Conservation (phyloP, 2,113 vertebrate genomes). For the Syngnathus scovelli region DNA sequence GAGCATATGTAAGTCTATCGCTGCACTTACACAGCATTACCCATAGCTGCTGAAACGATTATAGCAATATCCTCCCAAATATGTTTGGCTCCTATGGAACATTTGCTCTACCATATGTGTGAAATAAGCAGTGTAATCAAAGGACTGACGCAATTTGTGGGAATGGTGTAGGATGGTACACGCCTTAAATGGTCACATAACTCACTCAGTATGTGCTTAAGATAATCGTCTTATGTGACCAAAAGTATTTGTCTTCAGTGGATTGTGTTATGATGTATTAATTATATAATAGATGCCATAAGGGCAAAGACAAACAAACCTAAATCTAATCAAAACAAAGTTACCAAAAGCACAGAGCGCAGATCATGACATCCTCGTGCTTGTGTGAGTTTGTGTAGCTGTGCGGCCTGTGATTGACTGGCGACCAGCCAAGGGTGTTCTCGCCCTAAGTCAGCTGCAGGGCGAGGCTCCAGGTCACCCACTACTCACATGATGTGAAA, state of each 20-base stretch:
- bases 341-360: too few species aligned
- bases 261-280: neutral
- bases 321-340: too few species aligned
- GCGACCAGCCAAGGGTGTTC: neutral
- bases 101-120: slow-evolving; percentile 7
- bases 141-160: slow-evolving; percentile 4
- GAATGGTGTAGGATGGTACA: neutral
- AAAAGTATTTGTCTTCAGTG: neutral
- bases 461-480: neutral
- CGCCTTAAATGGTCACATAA: slow-evolving; percentile 12
- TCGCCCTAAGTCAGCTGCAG: neutral
- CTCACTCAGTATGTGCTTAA: neutral
- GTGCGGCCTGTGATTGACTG: neutral
- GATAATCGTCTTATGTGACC: slow-evolving; percentile 15
- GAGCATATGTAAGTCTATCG: neutral
- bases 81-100: slow-evolving; percentile 3
- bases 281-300: too few species aligned
- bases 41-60: slow-evolving; percentile 7
- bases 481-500: neutral
- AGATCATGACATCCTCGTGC: too few species aligned
- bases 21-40: neutral
- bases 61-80: neutral
- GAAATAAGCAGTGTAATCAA: slow-evolving; percentile 3
- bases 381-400: neutral
- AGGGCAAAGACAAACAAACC: too few species aligned